Evolutionary conservation across 2,113 vertebrate species (phyloP).

Genomic region (Spea multiplicata): DNA sequence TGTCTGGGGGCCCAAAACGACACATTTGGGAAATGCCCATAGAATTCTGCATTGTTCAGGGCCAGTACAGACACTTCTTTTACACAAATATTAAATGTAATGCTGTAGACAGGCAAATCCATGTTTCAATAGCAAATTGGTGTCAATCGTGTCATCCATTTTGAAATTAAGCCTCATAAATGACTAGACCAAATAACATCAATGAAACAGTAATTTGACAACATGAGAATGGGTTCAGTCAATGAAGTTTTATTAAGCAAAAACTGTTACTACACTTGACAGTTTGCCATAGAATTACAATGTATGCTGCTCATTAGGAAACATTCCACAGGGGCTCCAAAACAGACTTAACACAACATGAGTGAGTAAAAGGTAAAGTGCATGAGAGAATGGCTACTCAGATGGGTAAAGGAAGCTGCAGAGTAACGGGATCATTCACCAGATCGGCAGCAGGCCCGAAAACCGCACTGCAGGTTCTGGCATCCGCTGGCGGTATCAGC

Average conservation of each 20-base stretch:
- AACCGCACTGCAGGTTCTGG: constrained; percentile 99
- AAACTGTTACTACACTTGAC: constrained; percentile 31
- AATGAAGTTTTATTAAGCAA: constrained; percentile 41
- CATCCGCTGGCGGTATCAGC: constrained; percentile 96
- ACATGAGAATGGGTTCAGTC: background rate
- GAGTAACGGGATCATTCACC: constrained; percentile 80
- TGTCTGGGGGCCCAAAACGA: too few species aligned
- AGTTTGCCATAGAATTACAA: constrained; percentile 22
- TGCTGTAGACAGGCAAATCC: too few species aligned
- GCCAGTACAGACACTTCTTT: too few species aligned
- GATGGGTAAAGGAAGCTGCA: constrained; percentile 68
- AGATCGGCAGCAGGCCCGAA: constrained; percentile 97
- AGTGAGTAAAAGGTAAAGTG: constrained; percentile 82
- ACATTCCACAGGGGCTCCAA: constrained; percentile 59
- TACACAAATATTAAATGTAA: too few species aligned
- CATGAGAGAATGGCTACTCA: constrained; percentile 79
- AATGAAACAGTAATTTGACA: background rate
- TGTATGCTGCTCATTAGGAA: constrained; percentile 26
- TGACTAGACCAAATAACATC: too few species aligned
- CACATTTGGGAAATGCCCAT: too few species aligned
- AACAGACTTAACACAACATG: constrained; percentile 69
- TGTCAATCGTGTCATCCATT: too few species aligned
- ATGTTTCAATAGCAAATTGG: too few species aligned
- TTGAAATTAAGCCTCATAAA: too few species aligned
- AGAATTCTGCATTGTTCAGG: too few species aligned